Conservation (phyloP, 2,888 invertebrate species). For the Rapana venosa region DNA sequence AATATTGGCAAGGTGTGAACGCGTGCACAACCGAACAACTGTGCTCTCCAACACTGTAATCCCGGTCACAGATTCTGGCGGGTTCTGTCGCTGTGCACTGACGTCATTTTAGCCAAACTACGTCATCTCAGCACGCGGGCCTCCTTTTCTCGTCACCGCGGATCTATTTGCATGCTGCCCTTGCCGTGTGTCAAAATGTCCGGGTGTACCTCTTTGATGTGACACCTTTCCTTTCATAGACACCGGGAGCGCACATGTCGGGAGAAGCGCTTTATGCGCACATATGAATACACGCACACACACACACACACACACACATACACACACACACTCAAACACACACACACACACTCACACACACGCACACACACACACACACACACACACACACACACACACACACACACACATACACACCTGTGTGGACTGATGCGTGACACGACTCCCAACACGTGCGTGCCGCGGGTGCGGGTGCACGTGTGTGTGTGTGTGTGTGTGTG, state of each 20-base stretch:
- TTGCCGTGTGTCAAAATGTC: conserved; percentile 16
- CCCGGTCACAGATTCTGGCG: background rate
- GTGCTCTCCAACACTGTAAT: background rate
- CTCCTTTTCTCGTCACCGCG: background rate
- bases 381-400: conserved; percentile 11
- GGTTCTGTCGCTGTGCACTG: background rate
- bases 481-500: no score
- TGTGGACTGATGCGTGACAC: background rate
- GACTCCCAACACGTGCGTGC: background rate
- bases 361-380: background rate
- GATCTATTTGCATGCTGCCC: background rate
- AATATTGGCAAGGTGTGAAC: background rate
- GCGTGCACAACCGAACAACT: background rate
- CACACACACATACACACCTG: background rate
- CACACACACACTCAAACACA: conserved; percentile 1
- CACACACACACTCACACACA: background rate
- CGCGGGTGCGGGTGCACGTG: no score
- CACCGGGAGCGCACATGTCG: background rate
- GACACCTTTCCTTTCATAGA: background rate
- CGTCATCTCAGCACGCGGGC: background rate
- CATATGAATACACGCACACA: background rate
- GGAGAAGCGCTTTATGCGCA: background rate
- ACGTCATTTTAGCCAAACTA: background rate
- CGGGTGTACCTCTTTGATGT: background rate
- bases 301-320: background rate